These are phyloP conservation scores for Colossoma macropomum DNA, from an alignment of 2,113 vertebrate species.

Conservation along the genomic window DNA sequence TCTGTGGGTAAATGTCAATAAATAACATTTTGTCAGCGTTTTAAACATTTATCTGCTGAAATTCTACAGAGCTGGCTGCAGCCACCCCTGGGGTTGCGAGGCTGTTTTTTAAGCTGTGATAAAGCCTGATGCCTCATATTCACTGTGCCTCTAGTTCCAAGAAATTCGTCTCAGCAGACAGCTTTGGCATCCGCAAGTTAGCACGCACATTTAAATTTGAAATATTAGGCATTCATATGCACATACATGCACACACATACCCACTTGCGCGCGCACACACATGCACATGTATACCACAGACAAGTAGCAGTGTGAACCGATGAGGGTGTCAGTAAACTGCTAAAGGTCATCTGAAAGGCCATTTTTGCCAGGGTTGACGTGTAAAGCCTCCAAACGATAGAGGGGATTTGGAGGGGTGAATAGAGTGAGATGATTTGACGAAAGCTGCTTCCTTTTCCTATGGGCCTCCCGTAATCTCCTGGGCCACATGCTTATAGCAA, in stretches of 20 bases:
- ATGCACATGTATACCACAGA: neutral
- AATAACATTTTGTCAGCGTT: constrained; percentile 69
- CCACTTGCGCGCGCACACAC: neutral
- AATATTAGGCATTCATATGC: constrained; percentile 4
- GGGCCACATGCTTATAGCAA: constrained; percentile 37
- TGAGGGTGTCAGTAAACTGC: constrained; percentile 17
- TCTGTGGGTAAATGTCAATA: constrained; percentile 71
- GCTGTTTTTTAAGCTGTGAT: constrained; percentile 67
- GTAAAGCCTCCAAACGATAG: constrained; percentile 19
- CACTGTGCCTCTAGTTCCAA: neutral
- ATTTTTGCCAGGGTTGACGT: constrained; percentile 15
- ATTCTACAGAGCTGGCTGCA: constrained; percentile 28
- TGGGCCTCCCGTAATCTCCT: constrained; percentile 34
- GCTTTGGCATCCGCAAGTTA: constrained; percentile 44
- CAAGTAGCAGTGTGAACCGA: neutral
- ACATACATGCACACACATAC: neutral
- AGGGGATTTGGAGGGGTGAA: constrained; percentile 34
- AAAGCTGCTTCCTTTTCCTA: constrained; percentile 44
- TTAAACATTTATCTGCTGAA: constrained; percentile 67
- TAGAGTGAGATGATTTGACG: constrained; percentile 26
- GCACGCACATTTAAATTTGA: constrained; percentile 20
- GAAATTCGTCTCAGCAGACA: constrained; percentile 50
- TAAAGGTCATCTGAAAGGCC: constrained; percentile 44
- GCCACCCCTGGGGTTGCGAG: constrained; percentile 36
- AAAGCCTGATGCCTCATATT: constrained; percentile 62